Base-by-base conservation (phyloP, 2,797 vertebrate species). In the Graptemys geographica region DNA sequence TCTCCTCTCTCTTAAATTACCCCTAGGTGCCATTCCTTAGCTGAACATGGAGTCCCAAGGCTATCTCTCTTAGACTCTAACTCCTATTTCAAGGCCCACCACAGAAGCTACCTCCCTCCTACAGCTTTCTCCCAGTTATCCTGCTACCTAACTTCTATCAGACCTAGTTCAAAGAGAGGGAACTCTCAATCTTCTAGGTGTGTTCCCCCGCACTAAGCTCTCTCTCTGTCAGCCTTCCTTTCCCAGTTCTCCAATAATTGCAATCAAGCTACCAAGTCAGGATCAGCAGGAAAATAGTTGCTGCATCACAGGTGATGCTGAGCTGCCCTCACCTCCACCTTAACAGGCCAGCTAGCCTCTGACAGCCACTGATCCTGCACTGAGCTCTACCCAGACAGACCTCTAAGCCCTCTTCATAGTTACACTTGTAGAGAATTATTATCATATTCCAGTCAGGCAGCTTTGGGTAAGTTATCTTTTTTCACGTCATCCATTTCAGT, bases 341-440 rank as follows among this genome's bases (percentile, higher is more conserved):
- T n/a, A 37, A 69, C 21, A 5, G n/a, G 65, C 65, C n/a, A 69
- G n/a, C 65, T n/a, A 69, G 18, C 33, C 57, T 59, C 5, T 59
- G 16, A 37, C 33, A 69, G 65, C 19, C n/a, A 59, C 3, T 81
- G 55, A 23, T 59, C 2, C 41, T 49, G 23, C 65, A 21, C 37
- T 8, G 52, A 89, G 72, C 41, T 76, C 41, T 44, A 47, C 23
- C 11, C 41, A 47, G 72, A 27, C 41, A 76, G 78, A 57, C 83
- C 15, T 81, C 31, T 84, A 62, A 5, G 44, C 13, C 16, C 55
- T 18, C 15, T 84, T 80, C 65, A 12, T 6, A 8, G 84, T 89
- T 27, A 82, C 2, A 5, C 28, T 57, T 23, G 62, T 55, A 56
- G 5, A 51, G 0, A 0, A 25, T 57, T 87, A 47, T 41, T 52